Base-by-base conservation (phyloP, 2,888 invertebrate species). In the Eristalinus sepulchralis region DNA sequence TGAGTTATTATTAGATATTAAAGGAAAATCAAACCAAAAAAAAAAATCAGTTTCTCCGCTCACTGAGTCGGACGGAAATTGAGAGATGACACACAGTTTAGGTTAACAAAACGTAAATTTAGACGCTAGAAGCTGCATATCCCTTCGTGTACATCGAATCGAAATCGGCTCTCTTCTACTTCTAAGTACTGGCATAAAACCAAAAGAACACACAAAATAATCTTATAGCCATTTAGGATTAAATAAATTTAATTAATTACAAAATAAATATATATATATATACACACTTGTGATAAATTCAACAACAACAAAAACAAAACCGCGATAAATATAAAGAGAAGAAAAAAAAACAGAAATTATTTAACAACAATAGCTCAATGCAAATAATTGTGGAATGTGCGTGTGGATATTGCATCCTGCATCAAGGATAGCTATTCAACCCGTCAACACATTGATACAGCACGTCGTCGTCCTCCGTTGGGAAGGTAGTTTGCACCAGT, bases 281-380 rank as follows among this genome's bases (percentile, higher is more conserved):
- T 77, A 83, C 72, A 67, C 77, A 81, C 70, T 73, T 82, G 76
- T 64, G 66, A 62, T 78, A 67, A 75, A 71, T 72, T 47, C 24
- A 66, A 57, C 27, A 27, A 27, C 27, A 39, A 39, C 4, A 39
- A 39, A 39, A 27, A 27, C 27, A 27, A 27, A 27, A 27, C 27
- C 27, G 27, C 5, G 27, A 5, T 5, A 27, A 5, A 27, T 2
- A 47, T 27, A 66, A 53, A 17, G n/a, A 47, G 8, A 17, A 47
- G 8, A 17, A 47, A 17, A n/a, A 17, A 17, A 47, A n/a, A 17
- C 8, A 17, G 6, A 47, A 47, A 47, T 17, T 72, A 89, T 89
- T 89, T 88, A 27, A 89, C 88, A 88, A 88, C 89, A 89, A 90
- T 88, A 81, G 88, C 89, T 89, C 88, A 88, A 86, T 86, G 86